Evolutionary conservation across 2,888 invertebrate genomes (phyloP), one percentile per base, ranked within the genome.

Genomic region (Geotrupes spiniger): DNA sequence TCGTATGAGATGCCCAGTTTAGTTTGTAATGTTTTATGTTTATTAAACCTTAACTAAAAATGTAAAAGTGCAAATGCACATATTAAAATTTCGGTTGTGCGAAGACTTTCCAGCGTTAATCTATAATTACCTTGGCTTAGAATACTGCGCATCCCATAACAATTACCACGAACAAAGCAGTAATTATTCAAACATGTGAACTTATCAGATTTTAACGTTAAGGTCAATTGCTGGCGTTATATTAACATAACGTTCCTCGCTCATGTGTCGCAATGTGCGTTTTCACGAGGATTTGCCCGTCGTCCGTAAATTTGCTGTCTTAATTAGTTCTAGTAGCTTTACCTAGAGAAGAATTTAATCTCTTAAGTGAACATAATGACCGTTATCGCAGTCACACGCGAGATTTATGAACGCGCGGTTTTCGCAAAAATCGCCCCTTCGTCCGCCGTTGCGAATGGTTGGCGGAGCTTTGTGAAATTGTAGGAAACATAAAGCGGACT

Each of bases 101-200:
- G n/a, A n/a, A n/a, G n/a, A n/a, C n/a, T n/a, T n/a, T n/a, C n/a
- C n/a, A n/a, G n/a, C n/a, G n/a, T n/a, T n/a, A n/a, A n/a, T n/a
- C n/a, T n/a, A n/a, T n/a, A n/a, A n/a, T 48, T 29, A 50, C 57
- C 57, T 58, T 58, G 57, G 52, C 57, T 57, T 46, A 40, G 48
- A 51, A 51, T 43, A 36, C 43, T 54, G 54, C 50, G 56, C 54
- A 56, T 55, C 54, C 55, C 52, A 54, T 54, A 50, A 56, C 50
- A 54, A 55, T 58, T 54, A 51, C 46, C 47, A 52, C 46, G 55
- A 58, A 58, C 57, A 58, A 56, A 58, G 54, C 54, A 53, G 43
- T 50, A 57, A 57, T 57, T 57, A 57, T 44, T 52, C 33, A 49
- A 53, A 50, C 46, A 51, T 44, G 42, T 46, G 41, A 36, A 41